Evolutionary conservation across 1,140 invertebrate genomes (phyloP).

Genomic region (Drosophila elegans): DNA sequence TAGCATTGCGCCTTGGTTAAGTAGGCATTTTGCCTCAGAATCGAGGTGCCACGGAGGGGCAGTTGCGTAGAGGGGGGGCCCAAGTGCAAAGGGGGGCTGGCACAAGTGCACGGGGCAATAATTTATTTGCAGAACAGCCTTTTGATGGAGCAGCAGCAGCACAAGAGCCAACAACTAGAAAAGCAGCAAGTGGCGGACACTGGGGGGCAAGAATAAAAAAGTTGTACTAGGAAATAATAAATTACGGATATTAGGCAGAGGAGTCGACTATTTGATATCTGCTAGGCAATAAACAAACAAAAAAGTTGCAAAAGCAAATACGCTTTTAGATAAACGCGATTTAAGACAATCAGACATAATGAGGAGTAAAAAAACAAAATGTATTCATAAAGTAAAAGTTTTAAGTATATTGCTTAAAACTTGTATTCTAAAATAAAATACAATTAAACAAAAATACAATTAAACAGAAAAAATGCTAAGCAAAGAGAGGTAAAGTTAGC

Average conservation of each 20-base stretch:
- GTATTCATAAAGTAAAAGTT: too few relatives aligned
- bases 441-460: too few relatives aligned
- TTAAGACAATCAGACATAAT: background rate
- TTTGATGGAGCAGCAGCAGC: constrained; percentile 50
- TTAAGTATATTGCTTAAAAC: too few relatives aligned
- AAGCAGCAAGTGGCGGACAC: constrained; percentile 36
- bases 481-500: too few relatives aligned
- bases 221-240: constrained; percentile 49
- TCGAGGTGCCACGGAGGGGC: background rate
- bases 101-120: constrained; percentile 59
- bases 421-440: too few relatives aligned
- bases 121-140: constrained; percentile 66
- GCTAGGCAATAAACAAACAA: constrained; percentile 8
- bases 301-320: background rate
- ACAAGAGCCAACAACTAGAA: constrained; percentile 24
- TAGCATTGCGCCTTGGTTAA: constrained; percentile 56
- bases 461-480: too few relatives aligned
- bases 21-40: constrained; percentile 35
- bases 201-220: constrained; percentile 40
- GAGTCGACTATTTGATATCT: constrained; percentile 50
- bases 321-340: background rate
- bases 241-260: constrained; percentile 36
- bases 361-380: background rate
- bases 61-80: background rate
- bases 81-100: constrained; percentile 10